Conservation (phyloP, 2,888 invertebrate species). For the Meiosimyza decipiens region DNA sequence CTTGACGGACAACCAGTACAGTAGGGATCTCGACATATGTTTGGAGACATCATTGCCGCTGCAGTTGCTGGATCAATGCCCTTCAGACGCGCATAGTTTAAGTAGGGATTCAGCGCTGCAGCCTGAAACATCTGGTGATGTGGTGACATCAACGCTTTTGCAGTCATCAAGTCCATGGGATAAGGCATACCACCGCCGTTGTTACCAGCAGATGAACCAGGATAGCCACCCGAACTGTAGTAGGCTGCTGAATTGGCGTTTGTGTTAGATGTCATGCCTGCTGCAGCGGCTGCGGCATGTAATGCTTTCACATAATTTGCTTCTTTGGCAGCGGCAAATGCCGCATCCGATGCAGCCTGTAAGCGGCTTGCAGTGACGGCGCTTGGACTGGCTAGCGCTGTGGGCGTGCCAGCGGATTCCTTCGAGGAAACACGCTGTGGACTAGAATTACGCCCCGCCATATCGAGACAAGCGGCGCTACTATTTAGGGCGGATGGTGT, state of each 20-base stretch:
- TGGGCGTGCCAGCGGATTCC: conserved; percentile 55
- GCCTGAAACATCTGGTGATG: conserved; percentile 80
- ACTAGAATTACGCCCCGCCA: conserved; percentile 51
- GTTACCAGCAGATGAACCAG: background rate
- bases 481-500: conserved; percentile 49
- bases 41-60: conserved; percentile 73
- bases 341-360: conserved; percentile 52
- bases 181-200: conserved; percentile 70
- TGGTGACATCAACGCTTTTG: conserved; percentile 78
- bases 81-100: conserved; percentile 88
- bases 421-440: conserved; percentile 60
- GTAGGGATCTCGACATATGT: conserved; percentile 89
- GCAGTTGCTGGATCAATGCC: conserved; percentile 60
- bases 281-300: conserved; percentile 60
- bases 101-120: conserved; percentile 81
- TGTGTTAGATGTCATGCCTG: conserved; percentile 39
- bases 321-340: conserved; percentile 61
- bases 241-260: conserved; percentile 62
- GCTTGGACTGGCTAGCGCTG: conserved; percentile 62
- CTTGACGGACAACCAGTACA: conserved; percentile 91
- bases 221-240: conserved; percentile 62
- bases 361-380: conserved; percentile 20
- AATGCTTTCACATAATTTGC: conserved; percentile 64
- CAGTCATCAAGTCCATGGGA: conserved; percentile 80
- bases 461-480: conserved; percentile 40